Evolutionary conservation across 2,888 invertebrate species (phyloP).

Genomic region (Drosophila cyrtoloma): DNA sequence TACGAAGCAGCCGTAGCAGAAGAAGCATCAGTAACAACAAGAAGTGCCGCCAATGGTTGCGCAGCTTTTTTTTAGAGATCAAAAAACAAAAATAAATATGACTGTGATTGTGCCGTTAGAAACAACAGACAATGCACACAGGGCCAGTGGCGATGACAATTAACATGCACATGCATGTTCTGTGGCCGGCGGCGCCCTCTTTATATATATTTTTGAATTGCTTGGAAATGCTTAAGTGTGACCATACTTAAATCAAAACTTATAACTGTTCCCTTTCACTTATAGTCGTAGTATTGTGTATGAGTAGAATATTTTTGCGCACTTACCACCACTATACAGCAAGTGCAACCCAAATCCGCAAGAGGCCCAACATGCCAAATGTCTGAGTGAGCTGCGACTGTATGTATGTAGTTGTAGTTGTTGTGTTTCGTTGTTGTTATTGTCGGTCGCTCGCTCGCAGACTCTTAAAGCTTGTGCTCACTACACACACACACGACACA

Average conservation of each 20-base stretch:
- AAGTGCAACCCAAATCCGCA: slow-evolving; percentile 51
- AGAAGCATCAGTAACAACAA: slow-evolving; percentile 28
- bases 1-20: not conserved
- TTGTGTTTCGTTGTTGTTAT: slow-evolving; percentile 36
- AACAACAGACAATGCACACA: slow-evolving; percentile 32
- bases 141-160: slow-evolving; percentile 1
- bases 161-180: slow-evolving; percentile 11
- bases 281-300: not conserved
- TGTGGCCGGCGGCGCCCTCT: not conserved
- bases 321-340: slow-evolving; percentile 60
- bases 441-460: slow-evolving; percentile 26
- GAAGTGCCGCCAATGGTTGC: slow-evolving; percentile 31
- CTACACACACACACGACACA: slow-evolving; percentile 17
- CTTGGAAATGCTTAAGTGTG: slow-evolving; percentile 19
- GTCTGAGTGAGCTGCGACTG: slow-evolving; percentile 22
- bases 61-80: slow-evolving; percentile 12
- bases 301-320: slow-evolving; percentile 14
- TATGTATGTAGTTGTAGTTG: slow-evolving; percentile 11
- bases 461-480: slow-evolving; percentile 22
- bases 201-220: slow-evolving; percentile 16
- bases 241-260: slow-evolving; percentile 32
- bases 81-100: slow-evolving; percentile 13
- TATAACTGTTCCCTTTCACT: slow-evolving; percentile 15
- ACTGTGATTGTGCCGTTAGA: slow-evolving; percentile 41
- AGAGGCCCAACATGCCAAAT: slow-evolving; percentile 49